phyloP scores from a whole-genome alignment of 1,140 invertebrate genomes.

The Steinernema khuongi region DNA sequence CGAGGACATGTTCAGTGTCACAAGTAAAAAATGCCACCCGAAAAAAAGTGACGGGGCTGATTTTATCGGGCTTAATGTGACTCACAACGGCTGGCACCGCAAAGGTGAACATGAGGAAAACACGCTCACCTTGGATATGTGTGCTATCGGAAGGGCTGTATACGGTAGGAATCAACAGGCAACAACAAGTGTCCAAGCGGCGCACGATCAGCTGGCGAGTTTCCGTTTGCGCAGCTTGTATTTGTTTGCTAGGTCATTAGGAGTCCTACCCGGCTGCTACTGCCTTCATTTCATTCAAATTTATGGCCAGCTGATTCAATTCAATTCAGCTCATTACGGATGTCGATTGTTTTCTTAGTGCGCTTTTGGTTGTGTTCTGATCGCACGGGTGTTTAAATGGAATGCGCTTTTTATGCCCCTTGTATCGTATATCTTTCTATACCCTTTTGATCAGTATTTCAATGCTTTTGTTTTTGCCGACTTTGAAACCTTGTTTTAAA shows the following conservation, averaged over 20 bases:
- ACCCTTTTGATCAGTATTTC: too few relatives aligned
- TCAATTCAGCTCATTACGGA: too few relatives aligned
- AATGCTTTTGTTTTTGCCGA: too few relatives aligned
- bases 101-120: neutral
- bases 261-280: neutral
- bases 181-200: neutral
- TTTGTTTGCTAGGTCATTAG: neutral
- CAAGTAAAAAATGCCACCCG: neutral
- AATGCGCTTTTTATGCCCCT: too few relatives aligned
- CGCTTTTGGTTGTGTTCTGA: too few relatives aligned
- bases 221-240: conserved; percentile 12
- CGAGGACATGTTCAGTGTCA: neutral
- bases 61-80: neutral
- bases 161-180: neutral
- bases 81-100: neutral
- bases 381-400: too few relatives aligned
- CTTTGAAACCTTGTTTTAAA: too few relatives aligned
- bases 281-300: neutral
- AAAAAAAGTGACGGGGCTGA: neutral
- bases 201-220: neutral
- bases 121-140: neutral
- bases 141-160: neutral
- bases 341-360: too few relatives aligned
- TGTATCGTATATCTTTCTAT: too few relatives aligned
- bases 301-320: neutral